A percentile compares a stretch with the other conserved stretches of the same genome.
phyloP scores from a whole-genome alignment of 2,113 vertebrate genomes.

The Nycticryphes semicollaris region DNA sequence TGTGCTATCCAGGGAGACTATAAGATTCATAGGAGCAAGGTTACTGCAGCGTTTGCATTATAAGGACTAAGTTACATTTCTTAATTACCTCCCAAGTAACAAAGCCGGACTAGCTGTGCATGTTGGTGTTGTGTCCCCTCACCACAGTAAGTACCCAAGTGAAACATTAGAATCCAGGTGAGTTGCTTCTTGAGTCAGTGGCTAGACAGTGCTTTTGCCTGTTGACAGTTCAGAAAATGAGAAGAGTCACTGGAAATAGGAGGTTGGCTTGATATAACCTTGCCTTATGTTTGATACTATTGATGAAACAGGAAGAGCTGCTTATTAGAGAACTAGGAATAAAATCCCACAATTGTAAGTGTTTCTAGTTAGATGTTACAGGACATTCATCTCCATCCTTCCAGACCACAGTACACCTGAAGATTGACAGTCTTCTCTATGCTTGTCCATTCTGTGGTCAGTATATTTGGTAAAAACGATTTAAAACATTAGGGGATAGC shows the following conservation, averaged over 20 bases:
- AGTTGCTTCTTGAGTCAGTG: background rate
- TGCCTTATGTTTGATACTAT: background rate
- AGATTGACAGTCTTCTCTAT: background rate
- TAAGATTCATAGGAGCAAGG: background rate
- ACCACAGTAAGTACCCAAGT: background rate
- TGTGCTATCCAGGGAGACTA: background rate
- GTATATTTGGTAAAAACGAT: background rate
- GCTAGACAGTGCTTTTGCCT: background rate
- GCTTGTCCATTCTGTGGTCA: background rate
- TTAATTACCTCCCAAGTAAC: background rate
- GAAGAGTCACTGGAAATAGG: background rate
- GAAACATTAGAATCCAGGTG: background rate
- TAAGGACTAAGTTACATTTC: background rate
- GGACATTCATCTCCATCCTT: background rate
- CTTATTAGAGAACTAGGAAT: background rate
- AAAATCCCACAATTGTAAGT: background rate
- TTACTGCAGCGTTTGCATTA: background rate
- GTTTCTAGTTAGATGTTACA: background rate
- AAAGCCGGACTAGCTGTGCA: background rate
- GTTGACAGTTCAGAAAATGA: background rate
- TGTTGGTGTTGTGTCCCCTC: background rate
- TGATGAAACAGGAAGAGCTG: background rate
- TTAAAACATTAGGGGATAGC: background rate
- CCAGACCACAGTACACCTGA: background rate
- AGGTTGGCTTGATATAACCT: background rate